Evolutionary conservation across 1,140 invertebrate species (phyloP).

Genomic region (Musca vetustissima): DNA sequence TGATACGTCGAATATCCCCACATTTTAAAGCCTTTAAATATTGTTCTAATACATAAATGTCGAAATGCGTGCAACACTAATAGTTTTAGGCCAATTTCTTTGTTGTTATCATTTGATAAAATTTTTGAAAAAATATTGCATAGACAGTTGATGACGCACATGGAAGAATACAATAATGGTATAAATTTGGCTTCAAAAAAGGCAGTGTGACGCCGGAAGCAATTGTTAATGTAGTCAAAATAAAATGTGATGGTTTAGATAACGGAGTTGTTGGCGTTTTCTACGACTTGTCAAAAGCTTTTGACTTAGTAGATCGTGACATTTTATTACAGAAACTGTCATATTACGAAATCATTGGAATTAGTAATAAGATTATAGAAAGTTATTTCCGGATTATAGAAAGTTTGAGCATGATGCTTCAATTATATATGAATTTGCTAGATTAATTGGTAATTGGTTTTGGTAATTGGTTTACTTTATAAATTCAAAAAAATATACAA

Average conservation of each 20-base stretch:
- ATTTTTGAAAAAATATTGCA: constrained; percentile 1
- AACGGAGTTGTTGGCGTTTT: not conserved
- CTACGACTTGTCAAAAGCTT: not conserved
- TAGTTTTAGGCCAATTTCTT: too few relatives aligned
- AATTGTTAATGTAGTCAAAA: not conserved
- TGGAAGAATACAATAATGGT: not conserved
- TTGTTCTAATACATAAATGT: too few relatives aligned
- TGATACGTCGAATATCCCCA: too few relatives aligned
- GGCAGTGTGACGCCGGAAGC: not conserved
- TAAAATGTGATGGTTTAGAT: not conserved
- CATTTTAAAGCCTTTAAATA: too few relatives aligned
- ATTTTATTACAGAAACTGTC: not conserved
- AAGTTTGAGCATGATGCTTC: too few relatives aligned
- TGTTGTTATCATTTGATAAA: not conserved
- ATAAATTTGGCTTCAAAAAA: not conserved
- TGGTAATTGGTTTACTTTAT: too few relatives aligned
- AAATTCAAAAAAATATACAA: too few relatives aligned
- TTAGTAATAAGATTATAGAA: too few relatives aligned
- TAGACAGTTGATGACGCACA: not conserved
- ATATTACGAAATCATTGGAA: not conserved
- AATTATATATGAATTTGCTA: not conserved
- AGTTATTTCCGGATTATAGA: not conserved
- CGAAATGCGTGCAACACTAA: too few relatives aligned
- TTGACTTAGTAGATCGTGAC: not conserved
- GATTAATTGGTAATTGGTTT: not conserved